Percentiles rank a stretch among this genome's conserved stretches.
Conservation (phyloP, 2,888 invertebrate species). For the Mesorhabditis spiculigera region DNA sequence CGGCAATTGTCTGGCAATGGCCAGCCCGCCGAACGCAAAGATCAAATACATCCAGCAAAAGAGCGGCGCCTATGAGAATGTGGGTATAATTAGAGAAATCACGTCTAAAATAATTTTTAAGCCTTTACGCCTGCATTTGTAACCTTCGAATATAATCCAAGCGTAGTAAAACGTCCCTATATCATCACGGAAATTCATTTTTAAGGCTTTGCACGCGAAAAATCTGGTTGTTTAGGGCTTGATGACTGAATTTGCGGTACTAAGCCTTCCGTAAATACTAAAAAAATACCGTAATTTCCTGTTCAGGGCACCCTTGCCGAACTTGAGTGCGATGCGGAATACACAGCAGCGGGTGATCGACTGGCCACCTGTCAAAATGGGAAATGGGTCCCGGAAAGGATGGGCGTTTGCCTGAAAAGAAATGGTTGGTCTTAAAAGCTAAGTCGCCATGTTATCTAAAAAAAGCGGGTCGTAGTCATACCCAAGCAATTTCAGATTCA, state of each 20-base stretch:
- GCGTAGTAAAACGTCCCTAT: no score
- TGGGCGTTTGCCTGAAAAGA: slow-evolving; percentile 1
- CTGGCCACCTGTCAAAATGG: slow-evolving; percentile 14
- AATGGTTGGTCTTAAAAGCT: not conserved
- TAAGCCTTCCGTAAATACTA: no score
- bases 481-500: no score
- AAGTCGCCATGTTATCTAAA: no score
- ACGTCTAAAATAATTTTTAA: not conserved
- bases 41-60: not conserved
- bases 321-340: not conserved
- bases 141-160: no score
- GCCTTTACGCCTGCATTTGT: not conserved
- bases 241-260: no score
- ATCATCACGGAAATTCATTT: no score
- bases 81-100: not conserved
- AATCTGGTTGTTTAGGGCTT: no score
- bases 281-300: no score
- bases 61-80: not conserved
- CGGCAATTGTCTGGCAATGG: not conserved
- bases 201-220: no score
- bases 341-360: not conserved
- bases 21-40: not conserved
- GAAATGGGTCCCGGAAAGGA: slow-evolving; percentile 11
- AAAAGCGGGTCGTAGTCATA: no score
- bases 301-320: slow-evolving; percentile 1